Percentiles rank a stretch among this genome's conserved stretches.
Evolutionary conservation across 2,888 invertebrate species (phyloP).

Genomic region (Drosophila meridiana): DNA sequence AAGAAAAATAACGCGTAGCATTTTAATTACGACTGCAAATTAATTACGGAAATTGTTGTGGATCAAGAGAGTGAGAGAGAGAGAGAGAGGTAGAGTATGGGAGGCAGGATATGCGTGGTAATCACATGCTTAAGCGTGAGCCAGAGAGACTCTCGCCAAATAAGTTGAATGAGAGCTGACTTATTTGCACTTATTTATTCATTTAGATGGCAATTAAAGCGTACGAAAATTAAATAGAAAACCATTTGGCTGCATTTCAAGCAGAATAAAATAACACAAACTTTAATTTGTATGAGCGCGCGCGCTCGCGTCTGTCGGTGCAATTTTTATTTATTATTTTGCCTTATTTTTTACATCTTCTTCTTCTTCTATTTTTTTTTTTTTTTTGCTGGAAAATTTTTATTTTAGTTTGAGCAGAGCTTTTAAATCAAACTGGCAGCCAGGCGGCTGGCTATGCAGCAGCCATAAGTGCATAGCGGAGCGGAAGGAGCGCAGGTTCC

Average conservation of each 20-base stretch:
- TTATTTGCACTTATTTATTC: constrained; percentile 66
- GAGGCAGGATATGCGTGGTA: constrained; percentile 23
- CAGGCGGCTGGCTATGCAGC: constrained; percentile 30
- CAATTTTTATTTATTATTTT: constrained; percentile 30
- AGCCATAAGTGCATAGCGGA: constrained; percentile 55
- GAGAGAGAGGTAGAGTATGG: not conserved
- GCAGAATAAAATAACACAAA: constrained; percentile 78
- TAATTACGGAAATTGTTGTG: constrained; percentile 44
- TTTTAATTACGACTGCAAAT: constrained; percentile 55
- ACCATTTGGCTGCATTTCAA: constrained; percentile 75
- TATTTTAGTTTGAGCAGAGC: constrained; percentile 68
- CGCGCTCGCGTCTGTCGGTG: constrained; percentile 16
- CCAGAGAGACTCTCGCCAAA: constrained; percentile 1
- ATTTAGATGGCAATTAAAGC: constrained; percentile 72
- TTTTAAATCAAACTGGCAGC: constrained; percentile 71
- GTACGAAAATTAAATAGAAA: constrained; percentile 74
- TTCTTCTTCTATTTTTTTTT: not conserved
- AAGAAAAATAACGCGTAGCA: constrained; percentile 41
- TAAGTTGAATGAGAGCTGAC: constrained; percentile 21
- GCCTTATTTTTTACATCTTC: not conserved
- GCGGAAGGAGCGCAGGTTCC: constrained; percentile 11
- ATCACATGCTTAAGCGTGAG: constrained; percentile 36
- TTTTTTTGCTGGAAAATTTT: constrained; percentile 43
- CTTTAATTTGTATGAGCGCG: constrained; percentile 73
- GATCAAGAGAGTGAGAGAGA: not conserved